Conservation (phyloP, 2,797 vertebrate species). For the Buceros bicornis region DNA sequence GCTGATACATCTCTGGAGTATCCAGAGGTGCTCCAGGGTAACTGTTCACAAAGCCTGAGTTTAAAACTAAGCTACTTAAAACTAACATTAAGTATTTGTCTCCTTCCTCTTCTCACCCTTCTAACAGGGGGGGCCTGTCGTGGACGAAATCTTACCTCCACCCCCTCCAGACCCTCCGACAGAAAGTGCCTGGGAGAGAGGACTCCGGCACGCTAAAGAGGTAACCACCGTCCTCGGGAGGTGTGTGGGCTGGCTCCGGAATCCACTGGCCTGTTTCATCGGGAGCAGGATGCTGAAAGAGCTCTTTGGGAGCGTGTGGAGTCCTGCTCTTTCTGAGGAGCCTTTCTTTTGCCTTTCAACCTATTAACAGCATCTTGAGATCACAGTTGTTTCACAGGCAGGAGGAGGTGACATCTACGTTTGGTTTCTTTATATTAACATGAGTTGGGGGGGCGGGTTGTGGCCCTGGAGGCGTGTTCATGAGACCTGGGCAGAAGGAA, state of each 20-base stretch:
- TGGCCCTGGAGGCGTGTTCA: fast-evolving
- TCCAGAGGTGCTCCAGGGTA: not conserved
- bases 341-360: not conserved
- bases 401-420: not conserved
- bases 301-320: not conserved
- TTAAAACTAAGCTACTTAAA: not conserved
- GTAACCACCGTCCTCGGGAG: conserved; percentile 65
- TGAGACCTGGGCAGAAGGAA: not conserved
- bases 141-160: conserved; percentile 94
- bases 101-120: not conserved
- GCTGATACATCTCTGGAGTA: not conserved
- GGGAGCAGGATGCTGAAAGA: not conserved
- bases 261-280: not conserved
- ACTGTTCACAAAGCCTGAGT: not conserved
- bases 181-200: conserved; percentile 98
- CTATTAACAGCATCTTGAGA: fast-evolving
- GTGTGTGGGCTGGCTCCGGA: not conserved
- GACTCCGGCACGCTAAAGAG: conserved; percentile 97
- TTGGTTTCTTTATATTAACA: not conserved
- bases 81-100: not conserved
- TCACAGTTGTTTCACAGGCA: not conserved
- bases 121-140: conserved; percentile 82
- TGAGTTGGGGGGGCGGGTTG: not conserved
- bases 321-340: not conserved
- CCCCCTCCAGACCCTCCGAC: conserved; percentile 93